Evolutionary conservation across 1,140 invertebrate species (phyloP).

Genomic region (Acyrthosiphon pisum): DNA sequence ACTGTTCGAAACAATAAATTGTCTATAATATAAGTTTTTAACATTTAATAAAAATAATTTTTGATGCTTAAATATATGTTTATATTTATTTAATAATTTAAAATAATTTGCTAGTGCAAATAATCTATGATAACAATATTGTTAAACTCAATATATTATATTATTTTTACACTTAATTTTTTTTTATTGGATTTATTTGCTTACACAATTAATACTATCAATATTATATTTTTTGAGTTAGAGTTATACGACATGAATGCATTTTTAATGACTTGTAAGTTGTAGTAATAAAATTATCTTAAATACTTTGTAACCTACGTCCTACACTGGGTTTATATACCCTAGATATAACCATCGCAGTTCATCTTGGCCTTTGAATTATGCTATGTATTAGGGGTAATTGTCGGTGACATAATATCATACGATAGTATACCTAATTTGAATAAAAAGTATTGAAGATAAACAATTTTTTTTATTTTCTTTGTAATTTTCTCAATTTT

Average conservation of each 20-base stretch:
- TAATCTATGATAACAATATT: conserved; percentile 1
- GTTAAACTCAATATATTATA: conserved; percentile 8
- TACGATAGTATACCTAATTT: neutral
- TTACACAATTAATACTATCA: conserved; percentile 4
- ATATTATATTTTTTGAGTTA: conserved; percentile 5
- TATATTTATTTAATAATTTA: conserved; percentile 1
- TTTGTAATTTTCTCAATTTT: neutral
- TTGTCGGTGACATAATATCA: neutral
- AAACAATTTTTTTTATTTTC: neutral
- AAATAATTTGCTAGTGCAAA: conserved; percentile 14
- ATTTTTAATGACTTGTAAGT: neutral
- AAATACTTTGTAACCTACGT: neutral
- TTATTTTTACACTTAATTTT: conserved; percentile 6
- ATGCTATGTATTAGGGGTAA: neutral
- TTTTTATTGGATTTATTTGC: neutral
- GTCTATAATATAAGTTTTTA: neutral
- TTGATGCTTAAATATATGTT: conserved; percentile 22
- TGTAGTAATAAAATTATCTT: neutral
- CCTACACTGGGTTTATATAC: neutral
- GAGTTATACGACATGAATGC: neutral
- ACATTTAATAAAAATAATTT: conserved; percentile 20
- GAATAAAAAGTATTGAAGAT: neutral
- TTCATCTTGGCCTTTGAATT: neutral
- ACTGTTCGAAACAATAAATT: conserved; percentile 8
- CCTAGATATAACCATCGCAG: neutral